These are phyloP conservation scores for Botia almorhae DNA, from an alignment of 2,797 vertebrate species.

Conservation along the genomic window DNA sequence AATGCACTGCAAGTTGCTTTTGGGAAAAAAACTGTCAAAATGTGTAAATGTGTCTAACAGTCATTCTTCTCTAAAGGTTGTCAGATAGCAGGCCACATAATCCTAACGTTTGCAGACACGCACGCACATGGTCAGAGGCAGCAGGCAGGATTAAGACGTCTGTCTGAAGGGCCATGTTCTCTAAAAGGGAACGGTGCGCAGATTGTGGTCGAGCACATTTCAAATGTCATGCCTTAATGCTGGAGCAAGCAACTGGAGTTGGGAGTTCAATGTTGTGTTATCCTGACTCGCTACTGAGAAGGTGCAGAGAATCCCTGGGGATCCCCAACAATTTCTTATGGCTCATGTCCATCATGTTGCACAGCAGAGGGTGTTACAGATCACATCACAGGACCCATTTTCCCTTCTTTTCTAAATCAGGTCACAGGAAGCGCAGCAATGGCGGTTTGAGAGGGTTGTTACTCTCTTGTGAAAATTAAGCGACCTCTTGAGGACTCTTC, in stretches of 20 bases:
- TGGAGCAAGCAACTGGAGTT: conserved; percentile 39
- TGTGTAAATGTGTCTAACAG: conserved; percentile 1
- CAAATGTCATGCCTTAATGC: conserved; percentile 50
- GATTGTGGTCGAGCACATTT: conserved; percentile 49
- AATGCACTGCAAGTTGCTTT: not conserved
- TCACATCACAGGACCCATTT: conserved; percentile 48
- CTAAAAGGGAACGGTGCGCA: conserved; percentile 33
- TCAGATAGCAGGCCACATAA: conserved; percentile 20
- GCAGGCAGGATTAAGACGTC: conserved; percentile 40
- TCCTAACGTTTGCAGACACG: conserved; percentile 42
- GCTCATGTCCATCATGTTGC: conserved; percentile 50
- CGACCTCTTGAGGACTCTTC: conserved; percentile 33
- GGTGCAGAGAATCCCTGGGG: conserved; percentile 41
- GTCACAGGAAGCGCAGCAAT: conserved; percentile 32
- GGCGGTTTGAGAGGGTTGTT: conserved; percentile 37
- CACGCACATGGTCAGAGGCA: conserved; percentile 35
- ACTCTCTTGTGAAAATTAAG: conserved; percentile 35
- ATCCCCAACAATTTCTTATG: conserved; percentile 44
- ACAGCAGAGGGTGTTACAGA: conserved; percentile 50
- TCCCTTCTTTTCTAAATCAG: conserved; percentile 45
- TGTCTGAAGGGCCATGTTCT: conserved; percentile 38
- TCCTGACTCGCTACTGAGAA: conserved; percentile 31
- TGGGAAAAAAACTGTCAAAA: not conserved
- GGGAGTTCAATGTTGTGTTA: conserved; percentile 45
- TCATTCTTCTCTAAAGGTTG: conserved; percentile 30